Percentiles rank a stretch among this genome's conserved stretches.
Evolutionary conservation across 2,113 vertebrate species (phyloP).

Genomic region (Vidua chalybeata): DNA sequence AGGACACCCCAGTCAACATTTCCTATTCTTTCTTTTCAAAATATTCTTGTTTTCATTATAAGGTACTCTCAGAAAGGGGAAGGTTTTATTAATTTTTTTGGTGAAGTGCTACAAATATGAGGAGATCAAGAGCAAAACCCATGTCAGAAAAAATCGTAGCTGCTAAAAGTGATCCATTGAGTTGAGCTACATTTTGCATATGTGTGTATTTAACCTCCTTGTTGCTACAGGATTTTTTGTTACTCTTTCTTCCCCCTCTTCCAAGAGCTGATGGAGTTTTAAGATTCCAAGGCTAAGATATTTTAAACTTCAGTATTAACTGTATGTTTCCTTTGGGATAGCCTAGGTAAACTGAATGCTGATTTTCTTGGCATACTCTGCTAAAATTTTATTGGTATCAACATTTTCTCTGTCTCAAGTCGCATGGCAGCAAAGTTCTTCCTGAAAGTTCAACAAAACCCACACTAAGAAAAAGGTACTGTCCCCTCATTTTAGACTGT

Average conservation of each 20-base stretch:
- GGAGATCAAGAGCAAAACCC: slow-evolving; percentile 33
- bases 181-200: not conserved
- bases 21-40: slow-evolving; percentile 66
- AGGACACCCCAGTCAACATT: slow-evolving; percentile 55
- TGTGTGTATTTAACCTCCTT: slow-evolving; percentile 59
- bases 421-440: not conserved
- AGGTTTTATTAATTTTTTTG: slow-evolving; percentile 42
- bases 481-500: not conserved
- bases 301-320: slow-evolving; percentile 59
- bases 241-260: slow-evolving; percentile 13
- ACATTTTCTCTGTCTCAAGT: slow-evolving; percentile 41
- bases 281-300: slow-evolving; percentile 54
- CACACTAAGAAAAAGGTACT: not conserved
- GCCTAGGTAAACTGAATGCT: slow-evolving; percentile 49
- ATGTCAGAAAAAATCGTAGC: not conserved
- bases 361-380: slow-evolving; percentile 50
- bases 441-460: slow-evolving; percentile 34
- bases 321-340: slow-evolving; percentile 53
- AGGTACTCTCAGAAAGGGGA: slow-evolving; percentile 26
- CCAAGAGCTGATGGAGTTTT: slow-evolving; percentile 42
- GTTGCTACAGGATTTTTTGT: slow-evolving; percentile 32
- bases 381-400: slow-evolving; percentile 48
- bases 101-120: slow-evolving; percentile 1
- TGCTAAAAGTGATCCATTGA: slow-evolving; percentile 1
- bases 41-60: slow-evolving; percentile 67